phyloP scores from a whole-genome alignment of 2,113 vertebrate species.

The Dermatemys mawii region DNA sequence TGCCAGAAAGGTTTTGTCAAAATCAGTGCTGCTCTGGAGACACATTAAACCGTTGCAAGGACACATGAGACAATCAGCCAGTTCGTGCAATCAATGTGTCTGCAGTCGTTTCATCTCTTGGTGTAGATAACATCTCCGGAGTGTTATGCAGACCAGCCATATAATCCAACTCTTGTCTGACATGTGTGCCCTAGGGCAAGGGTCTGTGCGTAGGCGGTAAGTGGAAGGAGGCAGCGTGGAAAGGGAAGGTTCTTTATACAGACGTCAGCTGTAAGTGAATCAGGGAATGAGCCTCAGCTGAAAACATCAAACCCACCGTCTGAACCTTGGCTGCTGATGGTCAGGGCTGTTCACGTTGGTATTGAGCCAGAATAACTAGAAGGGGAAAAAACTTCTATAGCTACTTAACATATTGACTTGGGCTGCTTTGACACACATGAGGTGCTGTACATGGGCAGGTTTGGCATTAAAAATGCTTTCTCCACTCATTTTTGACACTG shows the following conservation, averaged over 20 bases:
- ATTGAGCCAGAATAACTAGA: fast-evolving
- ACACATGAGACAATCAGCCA: fast-evolving
- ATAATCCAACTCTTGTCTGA: neutral
- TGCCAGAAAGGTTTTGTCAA: neutral
- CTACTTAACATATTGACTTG: neutral
- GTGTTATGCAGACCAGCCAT: neutral
- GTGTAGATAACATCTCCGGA: neutral
- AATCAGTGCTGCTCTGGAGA: neutral
- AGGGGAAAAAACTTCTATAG: neutral
- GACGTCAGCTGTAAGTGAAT: neutral
- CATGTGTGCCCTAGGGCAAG: neutral
- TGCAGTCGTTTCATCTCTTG: neutral
- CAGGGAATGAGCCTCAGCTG: neutral
- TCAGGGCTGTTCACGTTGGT: neutral
- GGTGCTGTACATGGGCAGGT: neutral
- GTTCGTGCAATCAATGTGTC: neutral
- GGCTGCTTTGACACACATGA: neutral
- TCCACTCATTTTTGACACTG: neutral
- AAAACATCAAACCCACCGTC: neutral
- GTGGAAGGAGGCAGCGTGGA: neutral
- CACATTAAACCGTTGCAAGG: fast-evolving
- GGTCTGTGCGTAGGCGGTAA: fast-evolving
- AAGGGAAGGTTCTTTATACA: neutral
- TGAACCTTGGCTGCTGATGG: neutral
- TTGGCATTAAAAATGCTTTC: neutral